Evolutionary conservation across 2,113 vertebrate genomes (phyloP).

Genomic region (Lethenteron reissneri): DNA sequence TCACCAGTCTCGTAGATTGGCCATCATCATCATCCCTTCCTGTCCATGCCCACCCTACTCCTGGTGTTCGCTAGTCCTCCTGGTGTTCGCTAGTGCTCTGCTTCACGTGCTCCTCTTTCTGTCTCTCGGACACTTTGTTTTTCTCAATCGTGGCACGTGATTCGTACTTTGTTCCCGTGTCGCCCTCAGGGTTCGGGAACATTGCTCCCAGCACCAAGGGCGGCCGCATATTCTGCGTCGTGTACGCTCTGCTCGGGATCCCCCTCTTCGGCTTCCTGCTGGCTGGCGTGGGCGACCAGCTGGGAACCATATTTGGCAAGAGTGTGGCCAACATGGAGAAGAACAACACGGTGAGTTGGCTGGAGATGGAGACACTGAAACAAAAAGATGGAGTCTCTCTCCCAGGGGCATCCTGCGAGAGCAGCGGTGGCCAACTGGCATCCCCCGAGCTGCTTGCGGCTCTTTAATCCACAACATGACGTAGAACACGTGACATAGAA

Average conservation of each 20-base stretch:
- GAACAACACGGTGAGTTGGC: not conserved
- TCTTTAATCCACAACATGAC: too few relatives aligned
- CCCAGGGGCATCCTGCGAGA: too few relatives aligned
- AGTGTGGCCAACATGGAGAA: slow-evolving; percentile 42
- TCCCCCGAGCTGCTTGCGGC: too few relatives aligned
- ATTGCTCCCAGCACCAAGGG: slow-evolving; percentile 85
- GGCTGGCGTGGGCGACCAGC: slow-evolving; percentile 87
- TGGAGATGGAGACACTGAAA: not conserved
- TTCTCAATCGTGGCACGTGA: not conserved
- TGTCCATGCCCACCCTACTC: too few relatives aligned
- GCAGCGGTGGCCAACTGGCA: too few relatives aligned
- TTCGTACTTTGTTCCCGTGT: slow-evolving; percentile 11
- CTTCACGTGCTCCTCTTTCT: not conserved
- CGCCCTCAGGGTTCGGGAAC: slow-evolving; percentile 70
- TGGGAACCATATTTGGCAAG: slow-evolving; percentile 94
- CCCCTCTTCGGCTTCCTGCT: slow-evolving; percentile 87
- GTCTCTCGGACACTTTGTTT: not conserved
- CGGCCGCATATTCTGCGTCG: slow-evolving; percentile 89
- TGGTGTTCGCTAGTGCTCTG: not conserved
- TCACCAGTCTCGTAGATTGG: too few relatives aligned
- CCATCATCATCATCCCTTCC: too few relatives aligned
- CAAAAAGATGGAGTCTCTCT: too few relatives aligned
- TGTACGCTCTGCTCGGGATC: slow-evolving; percentile 89
- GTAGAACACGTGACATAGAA: too few relatives aligned
- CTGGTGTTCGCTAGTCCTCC: too few relatives aligned